Evolutionary conservation across 2,888 invertebrate genomes (phyloP), one percentile per base, ranked within the genome.

Genomic region (Electrophaes corylata): DNA sequence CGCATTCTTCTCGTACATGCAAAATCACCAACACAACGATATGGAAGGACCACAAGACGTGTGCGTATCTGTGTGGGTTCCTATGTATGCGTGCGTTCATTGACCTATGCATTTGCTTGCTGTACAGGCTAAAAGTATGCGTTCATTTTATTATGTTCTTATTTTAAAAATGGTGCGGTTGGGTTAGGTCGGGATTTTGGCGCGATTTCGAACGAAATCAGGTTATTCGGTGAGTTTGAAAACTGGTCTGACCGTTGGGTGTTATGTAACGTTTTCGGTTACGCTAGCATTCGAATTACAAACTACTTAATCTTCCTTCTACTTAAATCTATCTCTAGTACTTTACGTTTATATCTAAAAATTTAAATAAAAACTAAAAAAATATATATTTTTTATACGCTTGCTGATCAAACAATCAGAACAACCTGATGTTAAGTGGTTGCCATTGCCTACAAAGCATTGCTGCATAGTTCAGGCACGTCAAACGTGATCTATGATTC

Each of bases 121-220:
- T 82, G 85, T 88, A 87, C 89, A 86, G 85, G 88, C 91, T 91
- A 90, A 91, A 91, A 90, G 91, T 90, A 89, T 91, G 90, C 91
- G 90, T 86, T 85, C 86, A 84, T 87, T 90, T 89, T 91, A 90
- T 90, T 91, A 90, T 89, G 88, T 85, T 88, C 86, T 91, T 91
- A 89, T 91, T 91, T 90, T 90, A 84, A 91, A 91, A 91, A 89
- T 89, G 88, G 86, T 76, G 76, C 80, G 66, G 83, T 89, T 91
- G 88, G 84, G 89, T 83, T 88, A 91, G 91, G 91, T 91, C 89
- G 81, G 75, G 69, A 66, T 64, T 67, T 70, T 66, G 70, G 69
- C 70, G 68, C 66, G 68, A 55, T 58, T 55, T 52, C 43, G 49
- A 49, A 61, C 52, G 44, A 52, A 57, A 55, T 59, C 58, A 65